Evolutionary conservation across 2,113 vertebrate species (phyloP).

Genomic region (Fulica atra): DNA sequence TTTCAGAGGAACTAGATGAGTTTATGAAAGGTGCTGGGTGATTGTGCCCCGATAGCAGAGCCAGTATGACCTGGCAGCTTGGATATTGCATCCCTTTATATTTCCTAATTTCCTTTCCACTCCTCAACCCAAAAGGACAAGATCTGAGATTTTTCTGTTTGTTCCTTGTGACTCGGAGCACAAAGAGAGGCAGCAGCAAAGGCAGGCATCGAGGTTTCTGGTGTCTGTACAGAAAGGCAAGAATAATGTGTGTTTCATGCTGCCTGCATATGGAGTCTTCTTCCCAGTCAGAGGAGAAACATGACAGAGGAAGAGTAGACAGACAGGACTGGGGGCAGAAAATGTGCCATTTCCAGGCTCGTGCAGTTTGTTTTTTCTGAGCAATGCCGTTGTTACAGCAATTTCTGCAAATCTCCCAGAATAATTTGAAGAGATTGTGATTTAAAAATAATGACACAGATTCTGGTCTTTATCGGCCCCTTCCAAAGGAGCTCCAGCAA

Average conservation of each 20-base stretch:
- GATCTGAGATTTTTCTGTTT: conserved; percentile 18
- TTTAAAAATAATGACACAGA: background rate
- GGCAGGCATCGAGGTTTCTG: background rate
- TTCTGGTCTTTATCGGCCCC: background rate
- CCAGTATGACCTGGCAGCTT: background rate
- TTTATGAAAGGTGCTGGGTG: background rate
- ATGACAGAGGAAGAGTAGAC: background rate
- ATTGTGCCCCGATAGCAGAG: background rate
- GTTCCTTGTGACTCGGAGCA: background rate
- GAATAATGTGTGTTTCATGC: background rate
- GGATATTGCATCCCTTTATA: background rate
- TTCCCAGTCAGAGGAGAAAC: background rate
- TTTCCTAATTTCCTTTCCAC: conserved; percentile 27
- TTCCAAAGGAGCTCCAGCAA: background rate
- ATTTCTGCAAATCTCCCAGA: background rate
- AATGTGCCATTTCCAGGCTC: background rate
- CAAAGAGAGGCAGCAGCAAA: background rate
- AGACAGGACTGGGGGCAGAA: background rate
- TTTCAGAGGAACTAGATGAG: background rate
- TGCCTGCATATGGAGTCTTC: background rate
- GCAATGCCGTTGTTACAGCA: background rate
- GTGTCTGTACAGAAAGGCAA: background rate
- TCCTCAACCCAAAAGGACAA: background rate
- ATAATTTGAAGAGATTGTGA: background rate
- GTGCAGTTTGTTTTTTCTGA: background rate